Conservation (phyloP, 2,888 invertebrate genomes). For the Dryococelus australis region DNA sequence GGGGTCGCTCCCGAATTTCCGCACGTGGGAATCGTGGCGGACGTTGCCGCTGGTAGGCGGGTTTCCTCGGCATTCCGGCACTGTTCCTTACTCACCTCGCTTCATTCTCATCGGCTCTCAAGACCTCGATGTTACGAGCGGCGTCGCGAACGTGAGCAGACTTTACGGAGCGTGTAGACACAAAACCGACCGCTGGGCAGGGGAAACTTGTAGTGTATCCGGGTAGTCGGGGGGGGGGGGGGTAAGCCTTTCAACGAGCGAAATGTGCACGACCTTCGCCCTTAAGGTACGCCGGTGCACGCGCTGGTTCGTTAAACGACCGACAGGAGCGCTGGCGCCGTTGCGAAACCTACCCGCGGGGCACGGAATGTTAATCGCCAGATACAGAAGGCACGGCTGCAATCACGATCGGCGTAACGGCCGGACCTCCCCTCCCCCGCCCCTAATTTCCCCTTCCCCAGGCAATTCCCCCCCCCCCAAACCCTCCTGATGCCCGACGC, state of each 20-base stretch:
- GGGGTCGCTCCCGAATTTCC: too few relatives aligned
- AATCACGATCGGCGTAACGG: slow-evolving; percentile 8
- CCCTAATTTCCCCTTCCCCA: not conserved
- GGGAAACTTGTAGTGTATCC: not conserved
- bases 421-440: not conserved
- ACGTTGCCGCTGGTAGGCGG: too few relatives aligned
- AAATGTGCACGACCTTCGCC: not conserved
- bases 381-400: not conserved
- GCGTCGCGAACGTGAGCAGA: too few relatives aligned
- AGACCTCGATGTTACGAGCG: too few relatives aligned
- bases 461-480: not conserved
- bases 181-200: not conserved
- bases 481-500: too few relatives aligned
- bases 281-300: not conserved
- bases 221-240: not conserved
- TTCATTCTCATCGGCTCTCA: too few relatives aligned
- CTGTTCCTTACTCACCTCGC: too few relatives aligned
- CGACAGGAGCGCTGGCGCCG: not conserved
- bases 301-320: slow-evolving; percentile 8
- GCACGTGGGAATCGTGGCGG: too few relatives aligned
- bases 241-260: not conserved
- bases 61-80: too few relatives aligned
- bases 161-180: too few relatives aligned
- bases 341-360: not conserved
- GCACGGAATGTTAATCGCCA: not conserved